Evolutionary conservation across 2,113 vertebrate genomes (phyloP).

Genomic region (Syngnathus typhle): DNA sequence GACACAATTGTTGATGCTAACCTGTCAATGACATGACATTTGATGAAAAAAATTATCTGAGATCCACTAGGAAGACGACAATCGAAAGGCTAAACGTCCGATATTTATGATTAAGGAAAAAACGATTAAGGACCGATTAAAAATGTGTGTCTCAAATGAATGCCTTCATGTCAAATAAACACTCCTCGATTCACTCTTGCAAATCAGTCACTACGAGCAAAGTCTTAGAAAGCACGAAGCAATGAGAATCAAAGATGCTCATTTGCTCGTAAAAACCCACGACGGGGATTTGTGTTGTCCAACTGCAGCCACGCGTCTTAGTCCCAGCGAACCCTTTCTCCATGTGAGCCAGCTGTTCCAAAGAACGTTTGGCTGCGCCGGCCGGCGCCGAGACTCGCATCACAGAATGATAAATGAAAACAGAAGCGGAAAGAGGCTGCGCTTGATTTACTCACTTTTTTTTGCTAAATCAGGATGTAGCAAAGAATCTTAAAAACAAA

Average conservation of each 20-base stretch:
- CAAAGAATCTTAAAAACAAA: neutral
- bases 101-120: neutral
- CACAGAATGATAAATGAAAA: slow-evolving; percentile 52
- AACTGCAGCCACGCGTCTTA: slow-evolving; percentile 18
- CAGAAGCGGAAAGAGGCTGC: slow-evolving; percentile 23
- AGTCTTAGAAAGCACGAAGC: neutral
- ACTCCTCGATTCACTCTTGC: neutral
- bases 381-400: slow-evolving; percentile 35
- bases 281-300: slow-evolving; percentile 25
- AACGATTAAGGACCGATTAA: no score
- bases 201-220: neutral
- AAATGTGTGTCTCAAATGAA: neutral
- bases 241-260: slow-evolving; percentile 1
- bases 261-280: slow-evolving; percentile 13
- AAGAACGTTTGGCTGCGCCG: slow-evolving; percentile 45
- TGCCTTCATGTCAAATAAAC: neutral
- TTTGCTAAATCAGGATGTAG: neutral
- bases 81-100: neutral
- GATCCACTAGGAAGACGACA: neutral
- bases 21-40: neutral
- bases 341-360: slow-evolving; percentile 73
- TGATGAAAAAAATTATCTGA: neutral
- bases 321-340: slow-evolving; percentile 64
- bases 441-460: slow-evolving; percentile 1
- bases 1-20: neutral